phyloP scores from a whole-genome alignment of 1,140 invertebrate genomes.

The Bombus terrestris region DNA sequence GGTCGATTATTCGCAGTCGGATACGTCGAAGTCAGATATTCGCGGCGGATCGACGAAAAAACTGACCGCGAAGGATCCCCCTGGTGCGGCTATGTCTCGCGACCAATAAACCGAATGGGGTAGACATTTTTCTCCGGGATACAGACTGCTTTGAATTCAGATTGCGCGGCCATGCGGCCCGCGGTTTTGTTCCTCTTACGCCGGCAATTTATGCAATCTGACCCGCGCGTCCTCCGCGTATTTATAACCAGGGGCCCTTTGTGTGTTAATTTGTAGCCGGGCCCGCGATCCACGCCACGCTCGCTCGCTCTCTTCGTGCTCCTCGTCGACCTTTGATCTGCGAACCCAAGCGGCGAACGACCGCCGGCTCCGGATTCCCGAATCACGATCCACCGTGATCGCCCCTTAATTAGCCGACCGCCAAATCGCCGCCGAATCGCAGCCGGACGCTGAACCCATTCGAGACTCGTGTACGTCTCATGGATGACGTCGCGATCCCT shows the following conservation, averaged over 20 bases:
- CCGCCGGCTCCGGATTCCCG: slow-evolving; percentile 5
- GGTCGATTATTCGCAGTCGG: slow-evolving; percentile 23
- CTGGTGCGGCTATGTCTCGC: slow-evolving; percentile 20
- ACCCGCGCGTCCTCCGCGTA: slow-evolving; percentile 70
- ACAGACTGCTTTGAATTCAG: slow-evolving; percentile 79
- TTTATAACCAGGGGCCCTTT: slow-evolving; percentile 80
- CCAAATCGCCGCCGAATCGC: neutral
- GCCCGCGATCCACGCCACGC: slow-evolving; percentile 59
- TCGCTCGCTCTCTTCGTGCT: neutral
- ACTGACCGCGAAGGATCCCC: slow-evolving; percentile 24
- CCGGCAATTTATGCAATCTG: slow-evolving; percentile 80
- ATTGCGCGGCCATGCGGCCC: slow-evolving; percentile 69
- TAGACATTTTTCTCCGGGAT: slow-evolving; percentile 55
- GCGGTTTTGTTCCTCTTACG: slow-evolving; percentile 73
- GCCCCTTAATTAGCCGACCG: slow-evolving; percentile 36
- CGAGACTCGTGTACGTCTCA: neutral
- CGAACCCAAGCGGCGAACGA: slow-evolving; percentile 2
- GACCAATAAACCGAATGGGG: slow-evolving; percentile 60
- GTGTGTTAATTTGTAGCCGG: slow-evolving; percentile 82
- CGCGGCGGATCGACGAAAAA: slow-evolving; percentile 3
- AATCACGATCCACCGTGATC: slow-evolving; percentile 35
- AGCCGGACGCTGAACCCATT: neutral
- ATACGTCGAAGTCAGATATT: slow-evolving; percentile 16
- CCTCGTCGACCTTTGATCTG: slow-evolving; percentile 57
- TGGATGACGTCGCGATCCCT: neutral